Evolutionary conservation across 1,140 invertebrate species (phyloP).

Genomic region (Sycobia sp.): DNA sequence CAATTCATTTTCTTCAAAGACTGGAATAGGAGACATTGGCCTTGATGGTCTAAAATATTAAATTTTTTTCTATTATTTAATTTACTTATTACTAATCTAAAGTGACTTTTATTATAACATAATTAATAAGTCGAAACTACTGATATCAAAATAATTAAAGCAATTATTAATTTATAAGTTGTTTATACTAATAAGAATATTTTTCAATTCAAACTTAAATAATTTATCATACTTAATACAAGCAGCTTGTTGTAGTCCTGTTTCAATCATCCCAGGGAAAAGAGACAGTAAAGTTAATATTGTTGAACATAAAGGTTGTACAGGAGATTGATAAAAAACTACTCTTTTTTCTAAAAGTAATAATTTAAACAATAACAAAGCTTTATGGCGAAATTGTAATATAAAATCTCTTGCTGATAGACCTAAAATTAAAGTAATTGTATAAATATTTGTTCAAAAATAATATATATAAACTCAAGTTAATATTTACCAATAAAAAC

Average conservation of each 20-base stretch:
- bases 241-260: slow-evolving; percentile 83
- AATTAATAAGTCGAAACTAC: too few species aligned
- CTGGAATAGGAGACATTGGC: slow-evolving; percentile 79
- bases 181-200: too few species aligned
- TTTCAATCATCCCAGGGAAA: slow-evolving; percentile 87
- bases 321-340: slow-evolving; percentile 92
- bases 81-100: background rate
- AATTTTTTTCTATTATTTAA: background rate
- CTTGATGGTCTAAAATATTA: slow-evolving; percentile 70
- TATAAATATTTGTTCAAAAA: background rate
- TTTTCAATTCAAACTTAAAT: background rate
- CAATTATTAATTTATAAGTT: too few species aligned
- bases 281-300: slow-evolving; percentile 89
- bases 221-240: slow-evolving; percentile 69
- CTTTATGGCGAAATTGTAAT: slow-evolving; percentile 88
- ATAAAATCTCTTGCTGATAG: slow-evolving; percentile 82
- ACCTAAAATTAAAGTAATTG: slow-evolving; percentile 63
- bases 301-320: slow-evolving; percentile 83
- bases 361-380: slow-evolving; percentile 91
- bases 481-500: slow-evolving; percentile 75
- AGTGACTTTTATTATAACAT: too few species aligned
- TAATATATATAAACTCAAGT: background rate
- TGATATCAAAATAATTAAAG: too few species aligned
- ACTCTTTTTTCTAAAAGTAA: slow-evolving; percentile 88
- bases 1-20: slow-evolving; percentile 63